A percentile compares a stretch with the other conserved stretches of the same genome.
These are phyloP conservation scores for Raphicerus campestris DNA, from an alignment of 2,113 vertebrate genomes.

Conservation along the genomic window DNA sequence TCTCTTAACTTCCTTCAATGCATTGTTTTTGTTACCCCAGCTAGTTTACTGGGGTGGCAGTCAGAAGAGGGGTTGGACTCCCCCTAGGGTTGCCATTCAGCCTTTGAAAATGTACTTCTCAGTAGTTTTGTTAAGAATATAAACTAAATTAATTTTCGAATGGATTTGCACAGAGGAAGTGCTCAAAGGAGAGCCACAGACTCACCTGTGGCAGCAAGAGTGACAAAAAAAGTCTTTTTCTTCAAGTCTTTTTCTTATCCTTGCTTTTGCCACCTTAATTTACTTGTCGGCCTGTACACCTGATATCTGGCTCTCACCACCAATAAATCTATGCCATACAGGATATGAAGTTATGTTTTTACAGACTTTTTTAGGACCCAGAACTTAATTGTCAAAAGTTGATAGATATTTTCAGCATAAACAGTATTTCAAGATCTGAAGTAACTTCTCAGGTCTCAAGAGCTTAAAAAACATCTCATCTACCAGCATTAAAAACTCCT, in stretches of 20 bases:
- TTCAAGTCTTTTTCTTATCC: neutral
- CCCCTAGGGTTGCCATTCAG: conserved; percentile 37
- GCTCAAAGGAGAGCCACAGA: neutral
- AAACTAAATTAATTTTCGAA: neutral
- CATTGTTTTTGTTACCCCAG: neutral
- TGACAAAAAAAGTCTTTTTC: neutral
- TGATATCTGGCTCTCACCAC: neutral
- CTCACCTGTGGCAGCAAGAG: neutral
- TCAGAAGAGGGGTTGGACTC: neutral
- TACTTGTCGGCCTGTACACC: neutral
- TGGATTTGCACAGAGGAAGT: neutral
- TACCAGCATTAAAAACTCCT: neutral
- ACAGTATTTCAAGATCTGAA: conserved; percentile 35
- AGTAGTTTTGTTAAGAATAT: neutral
- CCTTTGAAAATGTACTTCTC: neutral
- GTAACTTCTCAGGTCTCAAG: neutral
- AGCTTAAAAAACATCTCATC: neutral
- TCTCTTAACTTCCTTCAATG: neutral
- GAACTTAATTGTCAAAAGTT: neutral
- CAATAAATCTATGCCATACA: neutral
- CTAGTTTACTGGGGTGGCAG: fast-evolving
- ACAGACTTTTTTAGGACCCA: neutral
- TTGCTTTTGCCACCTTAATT: neutral
- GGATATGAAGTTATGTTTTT: neutral
- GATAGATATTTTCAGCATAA: neutral